Base-by-base conservation (phyloP, 2,888 invertebrate species). In the Harpagoxenus sublaevis region DNA sequence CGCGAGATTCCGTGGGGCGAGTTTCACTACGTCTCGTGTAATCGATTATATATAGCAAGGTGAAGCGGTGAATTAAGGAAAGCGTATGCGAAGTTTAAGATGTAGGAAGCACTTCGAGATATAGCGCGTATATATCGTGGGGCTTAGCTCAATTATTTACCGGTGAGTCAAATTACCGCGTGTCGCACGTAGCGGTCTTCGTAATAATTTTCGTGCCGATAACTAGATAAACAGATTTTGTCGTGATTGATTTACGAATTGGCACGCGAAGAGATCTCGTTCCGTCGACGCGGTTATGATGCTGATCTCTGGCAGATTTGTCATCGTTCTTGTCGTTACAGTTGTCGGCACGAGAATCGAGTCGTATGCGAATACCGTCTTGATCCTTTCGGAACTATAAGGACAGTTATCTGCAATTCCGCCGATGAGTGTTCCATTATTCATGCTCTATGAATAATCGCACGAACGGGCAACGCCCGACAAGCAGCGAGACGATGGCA, bases 391-490 rank as follows among this genome's bases (percentile, higher is more conserved):
- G 57, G 31, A 78, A 51, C 66, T 74, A 65, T 74, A 65, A 66
- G 65, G 62, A 51, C 42, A 39, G 74, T 57, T 70, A 79, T 85
- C 75, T 77, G 65, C 75, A 83, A 77, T 85, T 83, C 77, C 45
- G 65, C 53, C 75, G 66, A 74, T 63, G 81, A 73, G 60, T 70
- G 51, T 75, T 73, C 66, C 85, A 86, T 87, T 84, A 87, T 86
- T 87, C 85, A 86, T 85, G 75, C 70, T 79, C 81, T 81, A 75
- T 74, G 84, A 84, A 84, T 86, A 86, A 84, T 84, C 68, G 79
- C 55, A 48, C 68, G 23, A 39, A 53, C 35, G 66, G 66, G 68
- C 78, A 85, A 73, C 78, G 62, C 62, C 42, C 31, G 68, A 55
- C 55, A 51, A 66, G 68, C 66, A 51, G 55, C 68, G 39, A 51